phyloP scores from a whole-genome alignment of 2,888 invertebrate species.

The Lithodes maja region DNA sequence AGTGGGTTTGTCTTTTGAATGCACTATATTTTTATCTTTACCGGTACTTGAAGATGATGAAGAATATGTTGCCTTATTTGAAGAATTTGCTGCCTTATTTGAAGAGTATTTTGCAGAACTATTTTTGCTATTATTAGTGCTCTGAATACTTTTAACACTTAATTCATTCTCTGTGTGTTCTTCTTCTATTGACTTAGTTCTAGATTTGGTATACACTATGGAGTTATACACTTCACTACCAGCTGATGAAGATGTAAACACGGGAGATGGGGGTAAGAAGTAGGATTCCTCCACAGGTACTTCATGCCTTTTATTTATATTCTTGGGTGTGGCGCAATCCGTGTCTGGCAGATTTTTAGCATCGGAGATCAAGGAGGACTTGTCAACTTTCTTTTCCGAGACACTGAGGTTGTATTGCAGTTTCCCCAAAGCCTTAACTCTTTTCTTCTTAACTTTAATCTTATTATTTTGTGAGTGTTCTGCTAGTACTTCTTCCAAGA shows the following conservation, averaged over 20 bases:
- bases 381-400: slow-evolving; percentile 28
- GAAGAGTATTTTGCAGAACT: no score
- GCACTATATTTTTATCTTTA: slow-evolving; percentile 1
- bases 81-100: no score
- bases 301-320: neutral
- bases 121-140: neutral
- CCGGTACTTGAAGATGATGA: neutral
- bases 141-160: neutral
- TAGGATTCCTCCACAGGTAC: slow-evolving; percentile 21
- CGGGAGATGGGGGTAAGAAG: slow-evolving; percentile 64
- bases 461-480: slow-evolving; percentile 62
- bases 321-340: slow-evolving; percentile 20
- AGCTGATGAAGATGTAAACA: slow-evolving; percentile 65
- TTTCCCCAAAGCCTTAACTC: slow-evolving; percentile 44
- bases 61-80: no score
- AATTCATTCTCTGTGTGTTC: neutral
- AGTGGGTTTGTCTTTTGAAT: neutral
- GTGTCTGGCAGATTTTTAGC: slow-evolving; percentile 39
- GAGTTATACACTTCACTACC: slow-evolving; percentile 40
- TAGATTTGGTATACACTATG: slow-evolving; percentile 19
- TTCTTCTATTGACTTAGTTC: neutral
- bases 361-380: slow-evolving; percentile 38
- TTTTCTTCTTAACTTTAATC: slow-evolving; percentile 50
- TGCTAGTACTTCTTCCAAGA: slow-evolving; percentile 60
- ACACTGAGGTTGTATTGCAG: slow-evolving; percentile 44